These are phyloP conservation scores for Synanceia verrucosa DNA, from an alignment of 2,797 vertebrate species.

Conservation along the genomic window DNA sequence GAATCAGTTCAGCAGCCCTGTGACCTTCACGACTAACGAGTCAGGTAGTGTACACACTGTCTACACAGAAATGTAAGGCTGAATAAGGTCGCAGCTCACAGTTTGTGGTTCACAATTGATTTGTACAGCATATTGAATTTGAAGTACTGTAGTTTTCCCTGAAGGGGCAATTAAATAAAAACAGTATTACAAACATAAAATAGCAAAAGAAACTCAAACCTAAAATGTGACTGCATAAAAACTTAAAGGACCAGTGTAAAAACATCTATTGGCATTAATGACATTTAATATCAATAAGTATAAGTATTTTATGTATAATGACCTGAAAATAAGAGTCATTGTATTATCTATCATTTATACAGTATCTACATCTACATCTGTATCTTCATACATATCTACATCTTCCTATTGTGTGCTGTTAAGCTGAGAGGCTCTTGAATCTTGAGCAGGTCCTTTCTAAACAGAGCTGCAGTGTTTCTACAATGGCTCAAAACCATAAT, in stretches of 20 bases:
- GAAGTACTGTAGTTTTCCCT: not conserved
- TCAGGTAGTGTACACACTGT: conserved; percentile 83
- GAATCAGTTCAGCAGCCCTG: conserved; percentile 89
- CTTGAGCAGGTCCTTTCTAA: too few relatives aligned
- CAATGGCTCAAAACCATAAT: too few relatives aligned
- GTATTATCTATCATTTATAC: too few relatives aligned
- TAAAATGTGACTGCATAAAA: not conserved
- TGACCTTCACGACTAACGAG: conserved; percentile 92
- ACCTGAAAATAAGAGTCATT: too few relatives aligned
- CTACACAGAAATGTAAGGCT: not conserved
- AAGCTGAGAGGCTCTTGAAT: too few relatives aligned
- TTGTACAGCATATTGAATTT: not conserved
- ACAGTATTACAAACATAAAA: not conserved
- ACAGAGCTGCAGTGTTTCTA: too few relatives aligned
- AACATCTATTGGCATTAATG: too few relatives aligned
- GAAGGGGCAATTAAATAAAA: not conserved
- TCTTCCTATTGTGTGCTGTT: too few relatives aligned
- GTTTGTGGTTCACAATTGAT: not conserved
- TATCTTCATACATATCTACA: too few relatives aligned
- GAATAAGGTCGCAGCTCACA: not conserved
- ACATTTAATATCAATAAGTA: too few relatives aligned
- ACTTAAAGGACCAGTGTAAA: not conserved
- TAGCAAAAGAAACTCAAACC: not conserved
- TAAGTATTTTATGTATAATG: too few relatives aligned
- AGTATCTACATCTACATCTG: too few relatives aligned